A percentile compares a stretch with the other conserved stretches of the same genome.
Evolutionary conservation across 2,113 vertebrate genomes (phyloP).

Genomic region (Pteropus alecto): DNA sequence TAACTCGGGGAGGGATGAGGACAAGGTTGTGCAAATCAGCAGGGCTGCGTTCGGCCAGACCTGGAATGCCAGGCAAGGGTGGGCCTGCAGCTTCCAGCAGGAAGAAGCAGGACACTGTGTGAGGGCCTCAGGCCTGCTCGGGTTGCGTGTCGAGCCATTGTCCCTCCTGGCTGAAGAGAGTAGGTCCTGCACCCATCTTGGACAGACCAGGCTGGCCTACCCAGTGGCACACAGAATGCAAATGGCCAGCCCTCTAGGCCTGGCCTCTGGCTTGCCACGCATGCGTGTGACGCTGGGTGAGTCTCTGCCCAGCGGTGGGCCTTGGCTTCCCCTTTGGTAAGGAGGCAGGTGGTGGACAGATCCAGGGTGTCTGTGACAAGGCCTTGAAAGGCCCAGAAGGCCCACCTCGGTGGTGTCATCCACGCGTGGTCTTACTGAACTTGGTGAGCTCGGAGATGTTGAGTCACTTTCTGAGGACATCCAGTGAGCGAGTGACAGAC

Average conservation of each 20-base stretch:
- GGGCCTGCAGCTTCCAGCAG: not conserved
- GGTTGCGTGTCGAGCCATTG: too few species aligned
- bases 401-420: not conserved
- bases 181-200: accelerated
- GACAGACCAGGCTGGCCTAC: not conserved
- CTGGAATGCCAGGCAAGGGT: not conserved
- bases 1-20: not conserved
- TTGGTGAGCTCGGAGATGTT: not conserved
- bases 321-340: not conserved
- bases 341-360: not conserved
- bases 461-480: not conserved
- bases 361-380: not conserved
- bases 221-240: not conserved
- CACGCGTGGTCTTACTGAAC: not conserved
- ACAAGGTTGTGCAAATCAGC: accelerated
- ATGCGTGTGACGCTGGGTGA: accelerated
- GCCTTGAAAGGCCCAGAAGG: not conserved
- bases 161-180: not conserved
- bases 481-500: not conserved
- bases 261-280: not conserved
- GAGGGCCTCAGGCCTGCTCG: not conserved
- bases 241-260: not conserved
- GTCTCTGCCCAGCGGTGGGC: not conserved
- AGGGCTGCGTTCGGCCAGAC: too few species aligned
- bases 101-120: accelerated